These are phyloP conservation scores for Apamea anceps DNA, from an alignment of 2,888 invertebrate species.

Conservation along the genomic window DNA sequence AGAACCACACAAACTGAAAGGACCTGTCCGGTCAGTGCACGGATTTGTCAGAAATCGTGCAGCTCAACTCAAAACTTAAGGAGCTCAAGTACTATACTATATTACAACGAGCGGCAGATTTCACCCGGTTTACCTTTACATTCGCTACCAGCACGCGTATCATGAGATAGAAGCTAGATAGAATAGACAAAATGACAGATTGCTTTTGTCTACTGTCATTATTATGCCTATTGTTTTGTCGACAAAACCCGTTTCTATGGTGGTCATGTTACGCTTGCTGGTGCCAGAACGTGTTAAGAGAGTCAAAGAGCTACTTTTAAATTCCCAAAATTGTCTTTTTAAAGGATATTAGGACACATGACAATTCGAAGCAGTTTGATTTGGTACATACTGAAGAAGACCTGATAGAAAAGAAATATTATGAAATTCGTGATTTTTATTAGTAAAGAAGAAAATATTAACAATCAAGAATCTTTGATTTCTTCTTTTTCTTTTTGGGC, in stretches of 20 bases:
- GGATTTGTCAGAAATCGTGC: too few relatives aligned
- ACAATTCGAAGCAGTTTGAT: neutral
- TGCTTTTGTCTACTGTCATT: neutral
- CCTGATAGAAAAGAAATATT: neutral
- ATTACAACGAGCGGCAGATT: neutral
- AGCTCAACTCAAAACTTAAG: too few relatives aligned
- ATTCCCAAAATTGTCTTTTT: too few relatives aligned
- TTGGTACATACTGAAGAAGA: too few relatives aligned
- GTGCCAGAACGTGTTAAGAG: too few relatives aligned
- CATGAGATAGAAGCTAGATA: too few relatives aligned
- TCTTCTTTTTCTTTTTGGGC: slow-evolving; percentile 63
- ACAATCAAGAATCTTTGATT: slow-evolving; percentile 44
- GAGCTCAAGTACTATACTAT: too few relatives aligned
- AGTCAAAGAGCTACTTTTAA: neutral
- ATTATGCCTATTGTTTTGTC: neutral
- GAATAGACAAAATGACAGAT: too few relatives aligned
- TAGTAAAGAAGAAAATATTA: slow-evolving; percentile 18
- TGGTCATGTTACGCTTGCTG: neutral
- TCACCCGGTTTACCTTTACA: neutral
- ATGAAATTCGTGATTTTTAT: slow-evolving; percentile 18
- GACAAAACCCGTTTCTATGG: neutral
- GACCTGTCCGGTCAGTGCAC: too few relatives aligned
- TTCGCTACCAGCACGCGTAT: neutral
- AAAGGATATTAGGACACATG: neutral
- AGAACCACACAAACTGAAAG: too few relatives aligned